Base-by-base conservation (phyloP, 1,140 invertebrate genomes). In the Rhynchophorus ferrugineus region DNA sequence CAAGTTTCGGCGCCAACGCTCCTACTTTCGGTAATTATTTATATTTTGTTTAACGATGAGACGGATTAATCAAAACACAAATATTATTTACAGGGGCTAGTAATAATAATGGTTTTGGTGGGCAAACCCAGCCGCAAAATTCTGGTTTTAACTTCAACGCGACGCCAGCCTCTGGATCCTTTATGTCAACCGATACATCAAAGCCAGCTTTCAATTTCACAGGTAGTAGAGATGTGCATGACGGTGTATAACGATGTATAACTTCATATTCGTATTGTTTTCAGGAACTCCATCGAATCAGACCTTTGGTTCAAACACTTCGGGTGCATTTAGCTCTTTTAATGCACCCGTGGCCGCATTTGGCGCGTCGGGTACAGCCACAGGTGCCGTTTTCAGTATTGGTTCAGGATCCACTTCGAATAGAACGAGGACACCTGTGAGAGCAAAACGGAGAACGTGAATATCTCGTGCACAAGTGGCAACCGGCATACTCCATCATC, bases 181-280 rank as follows among this genome's bases (percentile, higher is more conserved):
- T 33, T 3, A 44, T 53, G 29, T 22, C 29, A 3, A 11, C 13
- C 33, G 50, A 53, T 13, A 8, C 22, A 19, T 21, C 50, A 8
- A 53, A 53, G 35, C 50, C 50, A 20, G 17, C 50, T 16, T 53
- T 53, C 22, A 53, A 39, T 29, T 53, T 53, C 13, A 46, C 50
- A 39, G 50, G 50, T 53, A 29, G 18, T 5, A 18, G 8, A 19
- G 16, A 11, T 39, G 16, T 39, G 14, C 37, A 39, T 39, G 7
- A 16, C 37, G 16, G 16, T 9, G 37, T 1, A 16, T 7, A 33
- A n/a, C n/a, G n/a, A n/a, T n/a, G n/a, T n/a, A n/a, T n/a, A n/a
- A n/a, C n/a, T n/a, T n/a, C n/a, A n/a, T n/a, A n/a, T n/a, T n/a
- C n/a, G n/a, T n/a, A n/a, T 43, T 22, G 20, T 22, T 14, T 22